Percentiles rank a stretch among this genome's conserved stretches.
Conservation (phyloP, 2,888 invertebrate genomes). For the Andrena fulva region DNA sequence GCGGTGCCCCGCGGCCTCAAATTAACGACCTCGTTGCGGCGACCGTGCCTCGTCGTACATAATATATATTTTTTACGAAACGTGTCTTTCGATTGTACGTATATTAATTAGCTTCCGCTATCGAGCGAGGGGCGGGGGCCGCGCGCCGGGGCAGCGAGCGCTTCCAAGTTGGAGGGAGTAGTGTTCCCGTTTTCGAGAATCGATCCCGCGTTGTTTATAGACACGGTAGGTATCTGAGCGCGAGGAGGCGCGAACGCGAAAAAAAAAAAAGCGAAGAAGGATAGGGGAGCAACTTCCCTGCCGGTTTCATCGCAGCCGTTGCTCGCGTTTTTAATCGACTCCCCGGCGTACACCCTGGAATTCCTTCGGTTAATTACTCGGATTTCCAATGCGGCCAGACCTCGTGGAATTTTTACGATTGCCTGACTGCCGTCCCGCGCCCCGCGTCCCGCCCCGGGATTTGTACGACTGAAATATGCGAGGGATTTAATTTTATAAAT, state of each 20-base stretch:
- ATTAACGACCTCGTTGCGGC: constrained; percentile 56
- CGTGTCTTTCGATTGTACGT: constrained; percentile 17
- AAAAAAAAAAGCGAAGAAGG: constrained; percentile 46
- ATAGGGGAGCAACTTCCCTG: constrained; percentile 48
- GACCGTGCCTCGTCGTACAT: constrained; percentile 10
- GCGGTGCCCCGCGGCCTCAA: constrained; percentile 44
- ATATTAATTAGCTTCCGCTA: constrained; percentile 11
- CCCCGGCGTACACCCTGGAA: constrained; percentile 74
- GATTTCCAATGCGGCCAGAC: constrained; percentile 81
- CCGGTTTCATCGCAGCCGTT: constrained; percentile 67
- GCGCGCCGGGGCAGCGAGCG: too few relatives aligned
- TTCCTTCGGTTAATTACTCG: constrained; percentile 84
- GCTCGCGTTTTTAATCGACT: constrained; percentile 79
- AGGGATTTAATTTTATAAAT: constrained; percentile 77
- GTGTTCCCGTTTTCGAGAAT: neutral
- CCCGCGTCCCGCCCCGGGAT: constrained; percentile 51
- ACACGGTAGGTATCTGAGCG: too few relatives aligned
- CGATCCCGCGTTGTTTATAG: too few relatives aligned
- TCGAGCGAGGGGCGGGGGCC: neutral
- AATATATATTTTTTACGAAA: constrained; percentile 24
- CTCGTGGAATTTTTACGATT: constrained; percentile 82
- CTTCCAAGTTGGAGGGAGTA: neutral
- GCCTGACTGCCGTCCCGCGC: constrained; percentile 66
- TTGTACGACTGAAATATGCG: constrained; percentile 77
- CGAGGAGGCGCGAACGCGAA: constrained; percentile 5